Conservation (phyloP, 2,113 vertebrate genomes). For the Eira barbara region DNA sequence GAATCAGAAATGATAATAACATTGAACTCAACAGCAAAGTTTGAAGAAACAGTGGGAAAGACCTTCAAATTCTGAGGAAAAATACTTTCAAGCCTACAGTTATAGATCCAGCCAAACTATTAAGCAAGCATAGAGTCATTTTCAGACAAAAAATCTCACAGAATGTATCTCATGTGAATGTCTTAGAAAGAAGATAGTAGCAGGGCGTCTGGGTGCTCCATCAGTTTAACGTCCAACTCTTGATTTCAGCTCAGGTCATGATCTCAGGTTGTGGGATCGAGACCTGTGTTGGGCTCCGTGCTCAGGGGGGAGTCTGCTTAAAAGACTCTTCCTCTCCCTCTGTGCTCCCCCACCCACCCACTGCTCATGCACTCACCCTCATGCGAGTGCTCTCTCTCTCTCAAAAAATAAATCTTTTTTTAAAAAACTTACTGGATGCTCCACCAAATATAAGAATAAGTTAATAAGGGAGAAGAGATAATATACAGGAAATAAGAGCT, state of each 20-base stretch:
- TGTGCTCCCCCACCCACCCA: neutral
- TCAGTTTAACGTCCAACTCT: neutral
- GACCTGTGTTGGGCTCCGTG: neutral
- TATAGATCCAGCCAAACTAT: neutral
- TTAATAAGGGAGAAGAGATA: neutral
- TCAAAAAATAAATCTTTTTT: neutral
- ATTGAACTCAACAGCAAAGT: neutral
- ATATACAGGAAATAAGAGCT: neutral
- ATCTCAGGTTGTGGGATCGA: neutral
- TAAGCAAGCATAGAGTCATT: neutral
- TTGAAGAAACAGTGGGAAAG: neutral
- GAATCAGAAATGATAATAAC: neutral
- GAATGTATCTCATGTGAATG: neutral
- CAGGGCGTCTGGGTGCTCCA: neutral
- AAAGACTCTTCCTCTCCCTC: neutral
- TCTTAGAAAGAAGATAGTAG: neutral
- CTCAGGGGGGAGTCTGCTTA: neutral
- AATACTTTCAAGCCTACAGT: neutral
- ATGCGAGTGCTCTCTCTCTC: neutral
- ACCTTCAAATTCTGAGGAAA: constrained; percentile 25
- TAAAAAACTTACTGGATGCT: neutral
- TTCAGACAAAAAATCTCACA: neutral
- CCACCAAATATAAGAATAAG: neutral
- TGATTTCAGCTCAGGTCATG: neutral
- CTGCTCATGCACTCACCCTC: neutral